Percentiles rank a stretch among this genome's conserved stretches.
phyloP scores from a whole-genome alignment of 2,113 vertebrate genomes.

The Chrysochloris asiatica region DNA sequence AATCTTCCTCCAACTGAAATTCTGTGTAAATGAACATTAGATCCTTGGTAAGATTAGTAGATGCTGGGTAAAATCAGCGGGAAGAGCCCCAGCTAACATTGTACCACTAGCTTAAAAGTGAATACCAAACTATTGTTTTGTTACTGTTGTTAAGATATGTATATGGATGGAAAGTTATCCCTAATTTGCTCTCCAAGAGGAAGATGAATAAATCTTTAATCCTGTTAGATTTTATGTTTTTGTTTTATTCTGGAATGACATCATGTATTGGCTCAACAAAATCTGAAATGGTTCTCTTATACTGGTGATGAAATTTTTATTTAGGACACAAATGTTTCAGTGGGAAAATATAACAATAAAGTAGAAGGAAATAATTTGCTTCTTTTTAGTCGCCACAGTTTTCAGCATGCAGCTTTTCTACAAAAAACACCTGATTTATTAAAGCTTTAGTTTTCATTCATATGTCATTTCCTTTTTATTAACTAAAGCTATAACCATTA shows the following conservation, averaged over 20 bases:
- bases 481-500: not conserved
- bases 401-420: not conserved
- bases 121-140: not conserved
- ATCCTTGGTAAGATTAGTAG: slow-evolving; percentile 23
- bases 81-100: not conserved
- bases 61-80: not conserved
- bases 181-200: not conserved
- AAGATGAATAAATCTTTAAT: slow-evolving; percentile 22
- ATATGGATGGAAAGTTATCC: not conserved
- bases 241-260: slow-evolving; percentile 39
- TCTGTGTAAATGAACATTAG: not conserved
- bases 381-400: not conserved
- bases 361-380: not conserved
- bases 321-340: not conserved
- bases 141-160: not conserved
- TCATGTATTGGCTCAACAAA: slow-evolving; percentile 14
- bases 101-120: not conserved
- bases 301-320: not conserved
- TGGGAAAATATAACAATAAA: not conserved
- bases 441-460: not conserved
- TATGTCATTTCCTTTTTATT: not conserved
- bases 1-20: slow-evolving; percentile 17
- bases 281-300: not conserved
- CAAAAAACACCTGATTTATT: not conserved
- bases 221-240: not conserved